Percentiles rank a stretch among this genome's conserved stretches.
These are phyloP conservation scores for Hippocampus barbouri DNA, from an alignment of 2,113 vertebrate genomes.

Conservation along the genomic window DNA sequence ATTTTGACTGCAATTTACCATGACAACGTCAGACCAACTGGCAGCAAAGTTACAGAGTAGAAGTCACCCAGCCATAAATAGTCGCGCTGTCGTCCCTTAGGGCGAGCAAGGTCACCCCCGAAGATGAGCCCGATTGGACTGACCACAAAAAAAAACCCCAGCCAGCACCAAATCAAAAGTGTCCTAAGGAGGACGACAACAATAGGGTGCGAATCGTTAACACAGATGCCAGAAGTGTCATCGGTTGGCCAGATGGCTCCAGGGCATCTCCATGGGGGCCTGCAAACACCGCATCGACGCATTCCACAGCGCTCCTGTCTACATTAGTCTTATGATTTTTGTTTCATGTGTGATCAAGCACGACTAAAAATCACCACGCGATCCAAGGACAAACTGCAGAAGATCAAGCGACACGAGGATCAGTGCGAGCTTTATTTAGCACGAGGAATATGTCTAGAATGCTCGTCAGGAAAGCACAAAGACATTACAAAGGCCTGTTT, in stretches of 20 bases:
- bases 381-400: conserved; percentile 12
- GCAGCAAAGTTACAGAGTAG: background rate
- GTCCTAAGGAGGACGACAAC: background rate
- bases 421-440: conserved; percentile 46
- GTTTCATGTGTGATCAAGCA: conserved; percentile 2
- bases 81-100: background rate
- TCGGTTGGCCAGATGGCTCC: background rate
- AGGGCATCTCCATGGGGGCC: background rate
- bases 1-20: background rate
- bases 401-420: conserved; percentile 1
- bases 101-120: background rate
- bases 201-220: background rate
- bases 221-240: conserved; percentile 1
- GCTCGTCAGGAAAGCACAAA: conserved; percentile 18
- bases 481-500: conserved; percentile 24
- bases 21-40: background rate
- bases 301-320: background rate
- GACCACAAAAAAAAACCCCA: background rate
- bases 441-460: conserved; percentile 20
- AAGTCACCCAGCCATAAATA: background rate
- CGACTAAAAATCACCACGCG: conserved; percentile 5
- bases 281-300: background rate
- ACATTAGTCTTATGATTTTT: background rate
- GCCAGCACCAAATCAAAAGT: background rate
- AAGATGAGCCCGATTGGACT: background rate